Percentiles rank a stretch among this genome's conserved stretches.
These are phyloP conservation scores for Erebia aethiops DNA, from an alignment of 2,888 invertebrate species.

Conservation along the genomic window DNA sequence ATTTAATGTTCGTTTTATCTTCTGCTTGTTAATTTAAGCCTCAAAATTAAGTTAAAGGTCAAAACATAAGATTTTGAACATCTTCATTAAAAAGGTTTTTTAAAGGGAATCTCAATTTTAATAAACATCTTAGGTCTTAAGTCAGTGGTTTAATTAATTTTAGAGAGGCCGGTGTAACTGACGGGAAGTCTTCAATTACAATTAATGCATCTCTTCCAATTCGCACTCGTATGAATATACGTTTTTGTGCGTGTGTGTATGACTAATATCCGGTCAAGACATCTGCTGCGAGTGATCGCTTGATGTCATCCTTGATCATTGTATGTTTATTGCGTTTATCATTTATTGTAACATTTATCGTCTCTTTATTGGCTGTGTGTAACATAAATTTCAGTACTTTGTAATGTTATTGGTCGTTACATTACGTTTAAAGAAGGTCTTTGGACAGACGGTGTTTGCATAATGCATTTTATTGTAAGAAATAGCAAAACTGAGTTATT, in stretches of 20 bases:
- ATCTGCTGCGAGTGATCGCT: conserved; percentile 58
- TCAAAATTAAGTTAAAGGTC: background rate
- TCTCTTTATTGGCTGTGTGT: conserved; percentile 28
- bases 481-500: background rate
- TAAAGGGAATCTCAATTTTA: conserved; percentile 1
- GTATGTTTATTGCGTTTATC: conserved; percentile 49
- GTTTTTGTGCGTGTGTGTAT: conserved; percentile 54
- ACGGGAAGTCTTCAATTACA: conserved; percentile 80
- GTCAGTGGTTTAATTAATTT: conserved; percentile 44
- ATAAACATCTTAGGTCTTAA: conserved; percentile 8
- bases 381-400: conserved; percentile 33
- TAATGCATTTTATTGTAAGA: background rate
- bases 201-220: conserved; percentile 62
- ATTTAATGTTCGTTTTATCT: background rate
- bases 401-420: conserved; percentile 31
- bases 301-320: conserved; percentile 48
- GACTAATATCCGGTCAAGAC: conserved; percentile 74
- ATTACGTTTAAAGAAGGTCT: conserved; percentile 27
- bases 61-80: background rate
- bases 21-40: background rate
- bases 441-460: background rate
- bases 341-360: conserved; percentile 36
- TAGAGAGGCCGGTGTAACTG: conserved; percentile 45
- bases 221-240: conserved; percentile 60
- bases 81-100: background rate